Evolutionary conservation across 2,888 invertebrate species (phyloP), one percentile per base, ranked within the genome.

Genomic region (Pterobdella sp.): DNA sequence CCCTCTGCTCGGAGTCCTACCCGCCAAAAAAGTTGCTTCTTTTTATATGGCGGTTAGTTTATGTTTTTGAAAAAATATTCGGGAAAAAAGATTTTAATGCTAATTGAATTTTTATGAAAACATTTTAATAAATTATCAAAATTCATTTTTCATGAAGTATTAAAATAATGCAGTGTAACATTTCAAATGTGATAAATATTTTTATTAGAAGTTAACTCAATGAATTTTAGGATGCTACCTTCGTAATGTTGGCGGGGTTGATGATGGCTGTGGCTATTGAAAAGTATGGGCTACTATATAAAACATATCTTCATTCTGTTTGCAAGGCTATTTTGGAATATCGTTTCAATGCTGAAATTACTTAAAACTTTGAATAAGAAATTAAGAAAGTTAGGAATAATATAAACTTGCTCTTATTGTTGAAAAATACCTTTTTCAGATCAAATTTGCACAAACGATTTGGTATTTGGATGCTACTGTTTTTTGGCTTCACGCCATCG

Each of bases 1-100:
- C 72, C 82, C 82, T 0, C 72, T 80, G 29, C 79, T 82, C 26
- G 81, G 81, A 0, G 78, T 82, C 14, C 78, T 80, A 78, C 75
- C 77, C 1, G 80, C 80, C 22, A 75, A 76, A 37, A 76, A 77
- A 63, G 77, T 80, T 26, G 80, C 81, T 72, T 74, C 74, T 42
- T 78, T 79, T 56, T 82, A 81, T 73, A 77, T 80, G 31, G 79
- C 79, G 68, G 80, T 80, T 72, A 76, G 72, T 49, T 49, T 49
- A n/a, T 49, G 14, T 49, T 14, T 49, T 18, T 49, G 14, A n/a
- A 18, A 49, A 18, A 49, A 49, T 49, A 49, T 49, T 14, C n/a
- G 14, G 52, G 14, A 49, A 18, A n/a, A 18, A 18, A 18, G 52
- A 14, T 18, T 18, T 49, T 14, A 18, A 49, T 14, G n/a, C n/a